phyloP scores from a whole-genome alignment of 2,888 invertebrate species.

The Lepidonotus clava region DNA sequence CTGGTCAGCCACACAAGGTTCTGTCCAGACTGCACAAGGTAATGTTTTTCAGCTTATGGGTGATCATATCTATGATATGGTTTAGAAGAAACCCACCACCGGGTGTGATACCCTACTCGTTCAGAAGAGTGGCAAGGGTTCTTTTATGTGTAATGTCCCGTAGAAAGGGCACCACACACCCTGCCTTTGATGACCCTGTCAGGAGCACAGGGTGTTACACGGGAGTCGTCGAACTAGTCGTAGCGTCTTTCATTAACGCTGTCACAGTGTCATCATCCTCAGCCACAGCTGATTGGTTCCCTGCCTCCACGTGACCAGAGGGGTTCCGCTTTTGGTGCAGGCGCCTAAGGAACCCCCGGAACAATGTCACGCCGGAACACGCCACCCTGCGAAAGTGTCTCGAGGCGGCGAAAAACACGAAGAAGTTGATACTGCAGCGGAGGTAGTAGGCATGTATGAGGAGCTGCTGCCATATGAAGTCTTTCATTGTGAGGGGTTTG shows the following conservation, averaged over 20 bases:
- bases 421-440: slow-evolving; percentile 67
- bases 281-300: neutral
- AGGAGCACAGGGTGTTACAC: no score
- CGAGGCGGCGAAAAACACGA: slow-evolving; percentile 66
- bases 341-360: neutral
- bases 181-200: no score
- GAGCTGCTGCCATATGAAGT: slow-evolving; percentile 62
- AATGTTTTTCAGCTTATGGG: no score
- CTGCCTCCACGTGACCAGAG: neutral
- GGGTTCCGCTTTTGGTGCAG: neutral
- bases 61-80: no score
- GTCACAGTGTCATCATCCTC: neutral
- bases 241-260: slow-evolving; percentile 13
- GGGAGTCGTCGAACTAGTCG: neutral
- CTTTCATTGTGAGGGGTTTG: slow-evolving; percentile 18
- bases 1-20: no score
- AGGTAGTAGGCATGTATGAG: slow-evolving; percentile 66
- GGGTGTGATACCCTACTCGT: no score
- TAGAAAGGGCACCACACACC: no score
- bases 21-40: no score
- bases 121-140: no score
- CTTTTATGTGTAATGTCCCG: no score
- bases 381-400: slow-evolving; percentile 65
- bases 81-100: no score
- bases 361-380: neutral